Conservation (phyloP, 1,140 invertebrate genomes). For the Zaprionus ghesquierei region DNA sequence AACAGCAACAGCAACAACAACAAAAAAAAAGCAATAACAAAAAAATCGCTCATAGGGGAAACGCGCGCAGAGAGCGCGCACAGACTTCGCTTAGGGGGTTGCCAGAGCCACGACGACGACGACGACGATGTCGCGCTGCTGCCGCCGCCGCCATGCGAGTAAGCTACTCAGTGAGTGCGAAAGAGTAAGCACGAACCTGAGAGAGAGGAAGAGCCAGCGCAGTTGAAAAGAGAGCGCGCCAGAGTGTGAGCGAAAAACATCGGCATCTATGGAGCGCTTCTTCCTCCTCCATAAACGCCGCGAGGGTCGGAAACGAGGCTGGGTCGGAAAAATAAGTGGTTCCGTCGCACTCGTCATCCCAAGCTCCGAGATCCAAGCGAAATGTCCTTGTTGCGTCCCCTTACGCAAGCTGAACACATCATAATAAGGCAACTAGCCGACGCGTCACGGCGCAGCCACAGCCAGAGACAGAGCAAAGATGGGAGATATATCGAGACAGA, state of each 20-base stretch:
- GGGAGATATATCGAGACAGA: slow-evolving; percentile 10
- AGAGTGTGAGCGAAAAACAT: background rate
- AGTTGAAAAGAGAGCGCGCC: background rate
- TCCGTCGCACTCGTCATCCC: slow-evolving; percentile 48
- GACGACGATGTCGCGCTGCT: background rate
- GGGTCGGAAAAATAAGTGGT: slow-evolving; percentile 40
- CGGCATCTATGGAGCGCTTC: slow-evolving; percentile 4
- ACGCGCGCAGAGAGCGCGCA: slow-evolving; percentile 39
- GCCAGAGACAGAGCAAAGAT: background rate
- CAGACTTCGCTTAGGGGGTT: slow-evolving; percentile 49
- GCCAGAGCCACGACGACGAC: slow-evolving; percentile 9
- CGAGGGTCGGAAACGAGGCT: background rate
- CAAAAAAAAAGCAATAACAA: slow-evolving; percentile 5
- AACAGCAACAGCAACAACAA: slow-evolving; percentile 3
- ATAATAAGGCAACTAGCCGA: slow-evolving; percentile 62
- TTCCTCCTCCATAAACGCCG: background rate
- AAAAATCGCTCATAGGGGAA: slow-evolving; percentile 46
- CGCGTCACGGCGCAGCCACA: slow-evolving; percentile 30
- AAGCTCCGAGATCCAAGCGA: slow-evolving; percentile 30
- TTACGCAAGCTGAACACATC: slow-evolving; percentile 56
- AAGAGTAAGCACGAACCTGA: background rate
- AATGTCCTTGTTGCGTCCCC: slow-evolving; percentile 63
- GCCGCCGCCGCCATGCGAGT: slow-evolving; percentile 11
- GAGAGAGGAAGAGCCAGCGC: background rate
- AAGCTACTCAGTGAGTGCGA: background rate